Base-by-base conservation (phyloP, 2,888 invertebrate species). In the Acrobasis suavella region DNA sequence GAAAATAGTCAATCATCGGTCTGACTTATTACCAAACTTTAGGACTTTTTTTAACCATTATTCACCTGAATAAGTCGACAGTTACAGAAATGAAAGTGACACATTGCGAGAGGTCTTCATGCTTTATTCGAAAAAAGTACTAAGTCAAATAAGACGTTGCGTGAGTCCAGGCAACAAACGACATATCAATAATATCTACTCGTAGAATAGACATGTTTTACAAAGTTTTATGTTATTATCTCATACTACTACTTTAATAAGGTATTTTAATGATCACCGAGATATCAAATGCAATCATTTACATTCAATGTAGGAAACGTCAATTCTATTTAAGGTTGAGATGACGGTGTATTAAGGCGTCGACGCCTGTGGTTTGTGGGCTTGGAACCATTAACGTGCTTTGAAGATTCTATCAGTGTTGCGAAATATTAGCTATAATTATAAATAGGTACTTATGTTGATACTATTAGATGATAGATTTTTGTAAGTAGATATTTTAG, bases 261-360 rank as follows among this genome's bases (percentile, higher is more conserved):
- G 42, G 9, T 39, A 42, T 42, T 42, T 14, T 8, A 42, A 56
- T 17, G 16, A 39, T 56, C 16, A 8, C 10, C 12, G 17, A 60
- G 38, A 58, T 42, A 51, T 51, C 60, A 52, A 17, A 15, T 51
- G 51, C 60, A 60, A 15, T 16, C 39, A 42, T 51, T 60, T 60
- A 52, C 60, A 60, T 60, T 60, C 60, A 60, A 51, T 60, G 51
- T 42, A 22, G 42, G 56, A 51, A n/a, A 60, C 59, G 50, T 60
- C 59, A 60, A 52, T 17, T 39, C 60, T 60, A 51, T 60, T 51
- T 56, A 42, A 60, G 39, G 60, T 10, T 6, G 50, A 60, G 39
- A 60, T 22, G 60, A 60, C 51, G 60, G 16, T 15, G 38, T 15
- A 54, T 32, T 22, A 58, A 58, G 17, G n/a, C 58, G 14, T 46